Base-by-base conservation (phyloP, 2,888 invertebrate species). In the Sycophila texana region DNA sequence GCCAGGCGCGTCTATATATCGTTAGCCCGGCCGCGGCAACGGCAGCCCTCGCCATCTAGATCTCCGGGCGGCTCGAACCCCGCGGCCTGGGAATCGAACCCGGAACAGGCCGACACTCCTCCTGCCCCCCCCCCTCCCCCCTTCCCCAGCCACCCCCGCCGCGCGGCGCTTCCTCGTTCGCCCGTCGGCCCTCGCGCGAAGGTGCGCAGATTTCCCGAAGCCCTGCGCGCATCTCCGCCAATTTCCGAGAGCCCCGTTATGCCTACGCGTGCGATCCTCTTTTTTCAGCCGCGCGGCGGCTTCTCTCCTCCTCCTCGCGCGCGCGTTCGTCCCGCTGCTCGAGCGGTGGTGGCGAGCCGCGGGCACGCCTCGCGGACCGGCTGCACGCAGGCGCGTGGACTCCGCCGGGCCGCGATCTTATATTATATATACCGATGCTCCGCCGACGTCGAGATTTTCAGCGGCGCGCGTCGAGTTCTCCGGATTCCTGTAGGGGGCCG, bases 1-100 rank as follows among this genome's bases (percentile, higher is more conserved):
- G 39, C 39, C 39, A 39, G 5, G 39, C 39, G 39, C 39, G 39
- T 26, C 26, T 26, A 26, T 39, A 39, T 39, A 7, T 39, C 39
- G 39, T 39, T 39, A 39, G 39, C 39, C 5, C 39, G 39, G 39
- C 39, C 4, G n/a, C n/a, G n/a, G n/a, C n/a, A 39, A 39, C 39
- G 39, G 39, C 39, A 39, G 5, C 80, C 77, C 77, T 65, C n/a
- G 22, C 72, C 83, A 85, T 84, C 85, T 85, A 84, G 85, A 85
- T 85, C 84, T 83, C 22, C 39, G 75, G 81, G 79, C 81, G 82
- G 75, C 74, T 83, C 81, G 79, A 82, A 79, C 82, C 26, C 26
- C 68, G 60, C 74, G 63, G 79, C 85, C 84, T 85, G 85, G 84
- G 85, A 85, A 85, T 84, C 84, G 83, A 85, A 85, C 85, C 85